Evolutionary conservation across 2,113 vertebrate species (phyloP).

Genomic region (Dicrurus megarhynchus): DNA sequence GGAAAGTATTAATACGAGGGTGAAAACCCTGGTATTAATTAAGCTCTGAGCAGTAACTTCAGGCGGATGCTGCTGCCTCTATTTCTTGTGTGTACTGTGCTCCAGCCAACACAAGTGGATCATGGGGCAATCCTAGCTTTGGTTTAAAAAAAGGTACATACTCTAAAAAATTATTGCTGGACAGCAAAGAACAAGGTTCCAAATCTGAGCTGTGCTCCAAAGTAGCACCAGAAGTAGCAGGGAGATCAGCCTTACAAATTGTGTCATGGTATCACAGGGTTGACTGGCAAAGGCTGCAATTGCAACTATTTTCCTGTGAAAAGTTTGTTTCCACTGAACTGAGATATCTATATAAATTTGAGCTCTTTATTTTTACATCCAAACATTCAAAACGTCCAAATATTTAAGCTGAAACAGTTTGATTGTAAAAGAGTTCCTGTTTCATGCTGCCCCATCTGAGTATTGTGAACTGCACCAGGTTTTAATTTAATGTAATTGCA

Average conservation of each 20-base stretch:
- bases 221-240: background rate
- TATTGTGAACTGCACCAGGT: background rate
- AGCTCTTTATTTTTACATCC: background rate
- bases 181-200: background rate
- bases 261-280: background rate
- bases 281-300: background rate
- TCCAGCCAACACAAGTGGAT: background rate
- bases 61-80: background rate
- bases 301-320: background rate
- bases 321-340: background rate
- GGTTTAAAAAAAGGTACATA: background rate
- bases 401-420: background rate
- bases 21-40: conserved; percentile 7
- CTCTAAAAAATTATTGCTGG: background rate
- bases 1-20: background rate
- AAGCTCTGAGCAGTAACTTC: background rate
- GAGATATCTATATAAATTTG: background rate
- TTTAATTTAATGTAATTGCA: conserved; percentile 30
- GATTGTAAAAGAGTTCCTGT: background rate
- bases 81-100: background rate
- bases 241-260: background rate
- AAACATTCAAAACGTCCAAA: background rate
- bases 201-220: background rate
- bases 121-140: background rate
- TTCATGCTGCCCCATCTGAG: background rate